Evolutionary conservation across 2,113 vertebrate genomes (phyloP), one percentile per base, ranked within the genome.

Genomic region (Macaca mulatta): DNA sequence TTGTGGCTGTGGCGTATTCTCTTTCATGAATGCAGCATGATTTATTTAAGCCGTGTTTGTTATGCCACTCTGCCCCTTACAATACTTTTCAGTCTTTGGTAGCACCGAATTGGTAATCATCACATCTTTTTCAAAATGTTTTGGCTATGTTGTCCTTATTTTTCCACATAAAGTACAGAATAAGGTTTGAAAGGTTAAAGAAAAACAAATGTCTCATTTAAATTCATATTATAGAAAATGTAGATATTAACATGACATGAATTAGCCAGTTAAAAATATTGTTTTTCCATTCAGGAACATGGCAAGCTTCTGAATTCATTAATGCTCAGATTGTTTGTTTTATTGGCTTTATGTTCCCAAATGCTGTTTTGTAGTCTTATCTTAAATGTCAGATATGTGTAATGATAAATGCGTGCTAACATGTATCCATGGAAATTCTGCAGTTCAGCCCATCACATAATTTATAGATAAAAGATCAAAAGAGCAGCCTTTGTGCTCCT

Each of bases 121-220:
- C 48, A 80, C 38, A 69, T 27, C 48, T 80, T 86, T 96, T 94
- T 43, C 38, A 45, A 83, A 96, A 70, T 79, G 11, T 67, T 70
- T 95, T 79, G 25, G 22, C 30, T 85, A n/a, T 35, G 5, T 85
- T 85, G 45, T 82, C 38, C 70, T 95, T 81, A 81, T 78, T 94
- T 86, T 90, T 95, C 10, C 22, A 48, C 22, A 38, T 70, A 22
- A 67, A 91, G 16, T 90, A 97, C 70, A 87, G 69, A 92, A 75
- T 70, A 80, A 55, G 35, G 75, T 93, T 97, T 91, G 45, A 61
- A 96, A 95, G 55, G 16, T 89, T 79, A 95, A 82, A 96, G 35
- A 75, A 38, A 89, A 86, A 82, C 13, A 78, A 64, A 38, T 27
- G 13, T 52, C n/a, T 32, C 40, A 61, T 4, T 87, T 77, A 88